Evolutionary conservation across 2,113 vertebrate species (phyloP).

Genomic region (Varanus salvator): DNA sequence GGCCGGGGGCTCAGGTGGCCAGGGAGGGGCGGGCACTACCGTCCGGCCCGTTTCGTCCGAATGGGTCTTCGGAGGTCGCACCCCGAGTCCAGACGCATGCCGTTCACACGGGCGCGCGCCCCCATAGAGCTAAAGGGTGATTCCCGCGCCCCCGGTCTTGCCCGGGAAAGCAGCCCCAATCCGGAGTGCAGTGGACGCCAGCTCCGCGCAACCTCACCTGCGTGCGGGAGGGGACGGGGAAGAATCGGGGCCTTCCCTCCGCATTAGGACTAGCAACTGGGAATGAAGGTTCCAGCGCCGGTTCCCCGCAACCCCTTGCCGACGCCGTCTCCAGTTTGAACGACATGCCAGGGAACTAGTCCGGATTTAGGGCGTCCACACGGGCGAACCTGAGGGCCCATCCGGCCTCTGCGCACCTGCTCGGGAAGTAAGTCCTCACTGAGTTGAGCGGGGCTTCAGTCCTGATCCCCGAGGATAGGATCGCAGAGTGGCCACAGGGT

Average conservation of each 20-base stretch:
- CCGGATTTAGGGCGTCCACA: neutral
- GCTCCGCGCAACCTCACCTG: neutral
- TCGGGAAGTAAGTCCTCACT: no score
- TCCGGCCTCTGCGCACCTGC: no score
- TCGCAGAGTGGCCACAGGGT: neutral
- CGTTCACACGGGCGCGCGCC: neutral
- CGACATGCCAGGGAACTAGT: neutral
- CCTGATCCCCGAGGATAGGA: no score
- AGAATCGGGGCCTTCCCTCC: neutral
- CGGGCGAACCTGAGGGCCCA: neutral
- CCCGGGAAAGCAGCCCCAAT: neutral
- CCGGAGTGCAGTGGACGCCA: no score
- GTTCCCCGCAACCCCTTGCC: no score
- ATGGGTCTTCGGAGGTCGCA: neutral
- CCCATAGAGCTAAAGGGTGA: neutral
- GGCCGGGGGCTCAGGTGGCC: neutral
- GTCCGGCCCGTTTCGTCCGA: neutral
- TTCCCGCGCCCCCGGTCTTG: neutral
- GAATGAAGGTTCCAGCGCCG: no score
- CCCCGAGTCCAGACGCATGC: no score
- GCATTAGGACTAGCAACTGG: neutral
- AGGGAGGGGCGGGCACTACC: no score
- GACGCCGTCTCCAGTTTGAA: no score
- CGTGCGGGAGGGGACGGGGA: neutral
- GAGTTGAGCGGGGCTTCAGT: no score